Base-by-base conservation (phyloP, 2,113 vertebrate genomes). In the Columbina picui region DNA sequence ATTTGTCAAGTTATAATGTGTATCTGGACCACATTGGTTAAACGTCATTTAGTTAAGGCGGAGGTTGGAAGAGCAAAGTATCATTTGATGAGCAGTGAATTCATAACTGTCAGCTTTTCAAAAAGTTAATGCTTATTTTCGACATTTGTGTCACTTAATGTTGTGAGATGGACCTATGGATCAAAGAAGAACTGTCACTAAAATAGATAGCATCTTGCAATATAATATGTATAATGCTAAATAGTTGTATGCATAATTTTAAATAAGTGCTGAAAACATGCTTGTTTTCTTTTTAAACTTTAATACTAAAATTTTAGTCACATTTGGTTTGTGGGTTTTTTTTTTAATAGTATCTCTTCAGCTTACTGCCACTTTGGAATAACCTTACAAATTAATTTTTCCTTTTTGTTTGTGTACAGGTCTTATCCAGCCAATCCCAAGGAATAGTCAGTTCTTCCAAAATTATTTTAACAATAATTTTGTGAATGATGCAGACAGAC, bases 371-470 rank as follows among this genome's bases (percentile, higher is more conserved):
- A 19, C 34, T 70, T 89, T 64, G 41, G 16, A 84, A 69, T 50
- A 59, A 65, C 9, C 56, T 49, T n/a, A 43, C 36, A 9, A 67
- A 47, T 27, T 82, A 10, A 39, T 45, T 89, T 89, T 63, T 92
- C 55, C 14, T 74, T 89, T 84, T 70, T 84, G 8, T 93, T 45
- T 93, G 56, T 91, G 22, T 89, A 36, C 97, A 99, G 99, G 99
- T 96, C 98, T 99, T 87, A 98, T 99, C 95, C 99, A 99, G 97
- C 98, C 99, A 97, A 98, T 99, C 95, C 97, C 99, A 21, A 98
- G 99, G 95, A 98, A 97, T 22, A 98, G 97, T 75, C 98, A 99
- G 50, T 98, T 99, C 80, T 98, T 99, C 86, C 99, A 99, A 84
- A 99, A 98, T 95, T 99, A 99, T 95, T 98, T 98, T 98, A 98